Evolutionary conservation across 2,113 vertebrate genomes (phyloP), one percentile per base, ranked within the genome.

Genomic region (Hemiprocne comata): DNA sequence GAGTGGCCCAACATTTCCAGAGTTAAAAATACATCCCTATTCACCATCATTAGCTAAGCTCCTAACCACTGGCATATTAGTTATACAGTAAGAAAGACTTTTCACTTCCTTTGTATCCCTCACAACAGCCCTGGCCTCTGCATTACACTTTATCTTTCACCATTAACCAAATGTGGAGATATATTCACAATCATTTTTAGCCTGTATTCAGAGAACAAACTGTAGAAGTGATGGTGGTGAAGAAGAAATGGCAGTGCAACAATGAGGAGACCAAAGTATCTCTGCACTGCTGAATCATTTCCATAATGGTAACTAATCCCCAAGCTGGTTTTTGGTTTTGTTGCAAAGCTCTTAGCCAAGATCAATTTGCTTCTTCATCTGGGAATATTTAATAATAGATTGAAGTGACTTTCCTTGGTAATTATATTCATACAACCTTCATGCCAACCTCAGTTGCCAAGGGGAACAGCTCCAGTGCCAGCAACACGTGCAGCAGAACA

Each of bases 401-500:
- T 64, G 64, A 76, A 86, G 61, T 25, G 48, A 75, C 25, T 76
- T 64, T 33, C 57, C 42, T 60, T 25, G 36, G 20, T 61, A 74
- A 57, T 10, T 57, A 7, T 16, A 50, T 38, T 87, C 60, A 46
- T 4, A 34, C 14, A 89, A 19, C 44, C 67, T 33, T 65, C 66
- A 38, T 5, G 64, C 48, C 75, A 86, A 60, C 31, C 20, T 55
- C 77, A 31, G 38, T 23, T 4, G 1, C 36, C 0, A 0, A 58
- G 38, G 21, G 1, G 17, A 78, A 54, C 46, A 42, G 71, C n/a
- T n/a, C 57, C 9, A 3, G 20, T 8, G 46, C 19, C 2, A 3
- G 74, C 57, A 42, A 0, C 2, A 9, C 5, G 0, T 7, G 50
- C 42, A 38, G 53, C 5, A 2, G 33, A 26, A 33, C 1, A 21